Base-by-base conservation (phyloP, 2,888 invertebrate genomes). In the Strigamia maritima region DNA sequence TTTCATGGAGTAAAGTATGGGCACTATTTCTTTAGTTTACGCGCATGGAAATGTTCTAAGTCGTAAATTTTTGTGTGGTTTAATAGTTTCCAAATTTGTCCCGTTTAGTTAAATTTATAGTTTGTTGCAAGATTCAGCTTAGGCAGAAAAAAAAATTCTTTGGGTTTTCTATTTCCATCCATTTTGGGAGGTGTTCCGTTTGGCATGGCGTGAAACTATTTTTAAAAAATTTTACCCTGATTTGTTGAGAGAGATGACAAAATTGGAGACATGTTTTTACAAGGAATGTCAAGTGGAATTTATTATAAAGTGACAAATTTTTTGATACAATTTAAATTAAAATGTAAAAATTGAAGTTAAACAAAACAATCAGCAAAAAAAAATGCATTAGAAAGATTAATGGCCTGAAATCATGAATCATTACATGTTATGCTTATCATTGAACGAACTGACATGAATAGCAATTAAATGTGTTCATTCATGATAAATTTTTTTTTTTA, bases 131-230 rank as follows among this genome's bases (percentile, higher is more conserved):
- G 70, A 70, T 70, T 70, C 70, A 26, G 70, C 26, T 24, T 26
- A 28, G 28, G 70, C 2, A 14, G 28, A 12, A 12, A 16, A 16
- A 54, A 54, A 54, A 54, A 54, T n/a, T 70, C 26, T 28, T 10
- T 26, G 28, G n/a, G 70, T 70, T 70, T 70, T 70, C 70, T 70
- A 70, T 70, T 70, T 70, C 28, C 28, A 70, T 28, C 70, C 70
- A 70, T 70, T 70, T 70, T 70, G 70, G 70, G 70, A 70, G 70
- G 70, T 70, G 70, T 70, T 70, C 70, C 12, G 70, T 70, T 70
- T 70, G 70, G 70, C 70, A 70, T 70, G 70, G 70, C 70, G 70
- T 70, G 70, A 70, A 70, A 70, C 70, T 70, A 70, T 70, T 70
- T 70, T 70, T 70, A 70, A 70, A 70, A 70, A 28, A 16, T 70